Conservation (phyloP, 2,797 vertebrate genomes). For the Fistularia tabacaria region DNA sequence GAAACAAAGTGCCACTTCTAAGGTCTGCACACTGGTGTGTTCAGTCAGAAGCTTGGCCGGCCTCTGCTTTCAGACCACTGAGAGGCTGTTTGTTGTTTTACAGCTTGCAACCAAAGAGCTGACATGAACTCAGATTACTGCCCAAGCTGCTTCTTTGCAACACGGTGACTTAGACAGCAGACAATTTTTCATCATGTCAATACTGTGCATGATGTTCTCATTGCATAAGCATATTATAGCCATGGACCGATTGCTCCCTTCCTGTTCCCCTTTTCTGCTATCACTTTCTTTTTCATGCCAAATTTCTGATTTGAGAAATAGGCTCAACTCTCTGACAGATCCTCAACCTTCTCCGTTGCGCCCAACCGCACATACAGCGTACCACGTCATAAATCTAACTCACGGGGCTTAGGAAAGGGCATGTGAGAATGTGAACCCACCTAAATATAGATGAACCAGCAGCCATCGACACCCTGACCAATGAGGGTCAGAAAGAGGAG, state of each 20-base stretch:
- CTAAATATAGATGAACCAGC: slow-evolving; percentile 75
- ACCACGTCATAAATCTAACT: slow-evolving; percentile 71
- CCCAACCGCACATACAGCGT: slow-evolving; percentile 41
- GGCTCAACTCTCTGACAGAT: too few relatives aligned
- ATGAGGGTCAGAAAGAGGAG: slow-evolving; percentile 58
- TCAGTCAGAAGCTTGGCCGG: slow-evolving; percentile 15
- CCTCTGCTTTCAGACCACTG: slow-evolving; percentile 44
- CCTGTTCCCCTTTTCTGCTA: background rate
- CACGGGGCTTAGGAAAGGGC: slow-evolving; percentile 63
- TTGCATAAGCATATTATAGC: too few relatives aligned
- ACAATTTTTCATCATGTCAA: slow-evolving; percentile 9
- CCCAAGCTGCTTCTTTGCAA: slow-evolving; percentile 45
- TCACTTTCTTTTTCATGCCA: slow-evolving; percentile 9
- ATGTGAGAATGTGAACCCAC: slow-evolving; percentile 74
- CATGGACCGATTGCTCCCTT: background rate
- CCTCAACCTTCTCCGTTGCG: background rate
- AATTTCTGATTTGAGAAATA: background rate
- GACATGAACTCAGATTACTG: slow-evolving; percentile 35
- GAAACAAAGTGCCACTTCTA: slow-evolving; percentile 65
- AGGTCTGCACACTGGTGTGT: slow-evolving; percentile 6
- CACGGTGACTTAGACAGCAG: slow-evolving; percentile 12
- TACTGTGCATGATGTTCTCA: too few relatives aligned
- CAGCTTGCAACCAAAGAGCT: slow-evolving; percentile 49
- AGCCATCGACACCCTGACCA: slow-evolving; percentile 71
- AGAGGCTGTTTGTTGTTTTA: slow-evolving; percentile 54